Evolutionary conservation across 2,113 vertebrate species (phyloP).

Genomic region (Callopanchax toddi): DNA sequence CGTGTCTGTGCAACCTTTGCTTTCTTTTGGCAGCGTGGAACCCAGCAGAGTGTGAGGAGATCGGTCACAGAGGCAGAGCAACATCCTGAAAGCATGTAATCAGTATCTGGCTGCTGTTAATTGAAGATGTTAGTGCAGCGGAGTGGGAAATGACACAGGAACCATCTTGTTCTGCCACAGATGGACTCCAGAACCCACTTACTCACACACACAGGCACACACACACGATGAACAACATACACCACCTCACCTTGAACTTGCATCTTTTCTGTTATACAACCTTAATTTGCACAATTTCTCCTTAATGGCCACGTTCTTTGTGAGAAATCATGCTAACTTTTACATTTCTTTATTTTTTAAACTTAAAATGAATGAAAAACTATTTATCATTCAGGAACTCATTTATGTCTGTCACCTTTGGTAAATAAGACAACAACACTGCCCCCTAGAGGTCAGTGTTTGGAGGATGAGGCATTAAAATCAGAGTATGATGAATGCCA

Average conservation of each 20-base stretch:
- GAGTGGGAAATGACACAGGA: slow-evolving; percentile 78
- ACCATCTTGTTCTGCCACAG: slow-evolving; percentile 70
- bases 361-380: neutral
- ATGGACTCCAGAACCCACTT: slow-evolving; percentile 55
- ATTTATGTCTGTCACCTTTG: slow-evolving; percentile 22
- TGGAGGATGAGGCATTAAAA: neutral
- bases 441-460: slow-evolving; percentile 63
- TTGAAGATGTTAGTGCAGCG: slow-evolving; percentile 79
- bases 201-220: neutral
- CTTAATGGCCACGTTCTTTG: too few species aligned
- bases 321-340: too few species aligned
- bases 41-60: slow-evolving; percentile 69
- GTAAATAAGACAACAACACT: slow-evolving; percentile 49
- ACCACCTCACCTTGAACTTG: neutral
- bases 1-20: slow-evolving; percentile 23
- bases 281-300: slow-evolving; percentile 20
- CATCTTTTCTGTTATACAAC: slow-evolving; percentile 7
- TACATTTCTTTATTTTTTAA: neutral
- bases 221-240: neutral
- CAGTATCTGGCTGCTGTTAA: slow-evolving; percentile 76
- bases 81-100: slow-evolving; percentile 76
- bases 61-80: slow-evolving; percentile 70
- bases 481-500: neutral
- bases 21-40: slow-evolving; percentile 41
- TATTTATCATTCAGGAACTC: slow-evolving; percentile 5